Conservation (phyloP, 2,113 vertebrate species). For the Oryzias celebensis region DNA sequence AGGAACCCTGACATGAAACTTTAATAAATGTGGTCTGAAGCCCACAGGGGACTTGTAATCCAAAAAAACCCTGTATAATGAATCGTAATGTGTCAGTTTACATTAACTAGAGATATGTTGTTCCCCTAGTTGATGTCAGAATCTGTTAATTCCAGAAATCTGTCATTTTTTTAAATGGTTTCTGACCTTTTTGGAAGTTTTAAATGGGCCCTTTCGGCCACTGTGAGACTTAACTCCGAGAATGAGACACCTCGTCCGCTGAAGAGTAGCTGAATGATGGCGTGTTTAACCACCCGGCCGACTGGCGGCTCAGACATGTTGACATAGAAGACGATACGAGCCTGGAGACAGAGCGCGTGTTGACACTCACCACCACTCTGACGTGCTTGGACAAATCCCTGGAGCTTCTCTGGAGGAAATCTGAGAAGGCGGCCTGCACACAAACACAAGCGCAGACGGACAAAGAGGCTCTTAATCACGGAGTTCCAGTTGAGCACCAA, state of each 20-base stretch:
- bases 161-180: not conserved
- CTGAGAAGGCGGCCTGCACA: slow-evolving; percentile 91
- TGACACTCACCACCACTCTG: slow-evolving; percentile 89
- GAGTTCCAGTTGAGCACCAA: slow-evolving; percentile 47
- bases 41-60: not conserved
- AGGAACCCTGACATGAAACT: slow-evolving; percentile 2
- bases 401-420: slow-evolving; percentile 96
- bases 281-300: slow-evolving; percentile 41
- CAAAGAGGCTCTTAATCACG: slow-evolving; percentile 10
- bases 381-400: slow-evolving; percentile 97
- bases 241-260: slow-evolving; percentile 19
- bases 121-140: too few species aligned
- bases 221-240: not conserved
- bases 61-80: not conserved
- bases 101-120: not conserved
- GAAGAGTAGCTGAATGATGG: slow-evolving; percentile 41
- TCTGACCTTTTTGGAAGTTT: not conserved
- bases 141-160: too few species aligned
- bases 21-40: slow-evolving; percentile 7
- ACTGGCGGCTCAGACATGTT: slow-evolving; percentile 35
- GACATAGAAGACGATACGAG: slow-evolving; percentile 46
- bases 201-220: not conserved
- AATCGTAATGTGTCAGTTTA: not conserved
- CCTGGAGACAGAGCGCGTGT: slow-evolving; percentile 33
- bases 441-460: slow-evolving; percentile 29